Base-by-base conservation (phyloP, 1,140 invertebrate genomes). In the Cydia strobilella region DNA sequence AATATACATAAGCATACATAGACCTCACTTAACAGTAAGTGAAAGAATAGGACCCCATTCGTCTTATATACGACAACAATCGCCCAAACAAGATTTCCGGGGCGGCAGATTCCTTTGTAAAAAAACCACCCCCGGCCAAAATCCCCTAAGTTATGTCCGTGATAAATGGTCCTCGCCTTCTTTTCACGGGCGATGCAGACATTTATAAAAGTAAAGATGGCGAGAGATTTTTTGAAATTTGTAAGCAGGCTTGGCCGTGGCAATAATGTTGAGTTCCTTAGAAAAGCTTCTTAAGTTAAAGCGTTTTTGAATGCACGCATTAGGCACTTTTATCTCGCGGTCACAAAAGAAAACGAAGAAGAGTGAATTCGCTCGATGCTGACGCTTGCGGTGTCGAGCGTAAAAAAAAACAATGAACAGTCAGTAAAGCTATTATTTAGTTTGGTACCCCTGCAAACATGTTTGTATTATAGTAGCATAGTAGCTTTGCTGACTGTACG, bases 131-230 rank as follows among this genome's bases (percentile, higher is more conserved):
- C 51, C 54, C 7, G 18, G 54, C 1, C 51, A 59, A 59, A 59
- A 59, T 59, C 54, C 54, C 54, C 54, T 59, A 59, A 59, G 54
- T 59, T 59, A 59, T 59, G 54, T 59, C 54, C 20, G 54, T 59
- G 54, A 59, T 59, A 59, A 59, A 59, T 59, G 12, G 54, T 23
- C 54, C 54, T 2, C 2, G 54, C 42, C 42, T 45, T 45, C 54
- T 23, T 59, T 59, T 59, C 54, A 59, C 54, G 54, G 54, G 20
- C 54, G 54, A 59, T 59, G 54, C 54, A 59, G 54, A 54, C 54
- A 59, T 23, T 59, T 59, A 59, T 59, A 59, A 59, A 59, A 23
- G 54, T 59, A 59, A 59, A 59, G 54, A 59, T 59, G 54, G 54
- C 54, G 20, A 54, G 51, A 54, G 54, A 59, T 59, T 59, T 59